Base-by-base conservation (phyloP, 2,888 invertebrate species). In the Morpho deidamia region DNA sequence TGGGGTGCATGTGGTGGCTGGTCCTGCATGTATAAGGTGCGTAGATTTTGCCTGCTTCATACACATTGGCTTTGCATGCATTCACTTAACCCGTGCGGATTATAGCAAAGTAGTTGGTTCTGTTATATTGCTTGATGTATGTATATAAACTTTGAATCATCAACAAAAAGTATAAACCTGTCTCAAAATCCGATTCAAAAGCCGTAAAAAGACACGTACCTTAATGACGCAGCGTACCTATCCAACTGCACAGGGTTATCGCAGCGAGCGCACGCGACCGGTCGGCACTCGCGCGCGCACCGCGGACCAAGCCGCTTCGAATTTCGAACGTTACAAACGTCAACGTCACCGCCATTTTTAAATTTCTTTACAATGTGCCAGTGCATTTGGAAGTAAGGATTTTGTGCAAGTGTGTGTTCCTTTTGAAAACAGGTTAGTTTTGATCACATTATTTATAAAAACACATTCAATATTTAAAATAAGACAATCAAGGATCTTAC, bases 241-340 rank as follows among this genome's bases (percentile, higher is more conserved):
- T 69, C 69, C 66, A 76, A 83, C 66, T 83, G 64, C 70, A 79
- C 71, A 70, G 80, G 76, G 66, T 83, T 76, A 71, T 78, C 78
- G 67, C 66, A 68, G 68, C 73, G 71, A 71, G 66, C 77, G 80
- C 83, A 80, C 78, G 82, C 76, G 80, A 82, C 77, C 72, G 72
- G 76, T 66, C 77, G 82, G 77, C 88, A 88, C 78, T 87, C 87
- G 86, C 79, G 87, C 84, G 87, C 83, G 83, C 78, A 79, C 86
- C 78, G 81, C 78, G 78, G 78, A 75, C 77, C 74, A 69, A 74
- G 77, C 78, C 83, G 83, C 81, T 81, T 74, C 81, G 73, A 75
- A 73, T 69, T 76, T 72, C 66, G 71, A 74, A 75, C 62, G 62
- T 59, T 56, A 53, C 48, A 54, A 68, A 60, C 74, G 71, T 76